A percentile compares a stretch with the other conserved stretches of the same genome.
These are phyloP conservation scores for Platynereis dumerilii DNA, from an alignment of 2,888 invertebrate genomes.

Conservation along the genomic window DNA sequence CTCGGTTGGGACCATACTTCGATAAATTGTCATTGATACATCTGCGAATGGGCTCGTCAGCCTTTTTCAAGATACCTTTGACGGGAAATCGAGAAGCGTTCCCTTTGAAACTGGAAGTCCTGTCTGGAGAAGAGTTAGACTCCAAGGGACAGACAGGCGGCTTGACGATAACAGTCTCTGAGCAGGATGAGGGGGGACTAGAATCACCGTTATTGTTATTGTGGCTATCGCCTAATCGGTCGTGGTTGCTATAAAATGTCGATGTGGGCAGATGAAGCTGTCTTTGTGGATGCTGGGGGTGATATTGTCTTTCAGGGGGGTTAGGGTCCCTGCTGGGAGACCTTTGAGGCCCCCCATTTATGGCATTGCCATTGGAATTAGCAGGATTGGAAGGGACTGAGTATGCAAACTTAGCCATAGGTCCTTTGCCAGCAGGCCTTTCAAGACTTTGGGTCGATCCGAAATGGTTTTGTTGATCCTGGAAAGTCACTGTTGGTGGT, in stretches of 20 bases:
- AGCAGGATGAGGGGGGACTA: constrained; percentile 2
- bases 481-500: constrained; percentile 1
- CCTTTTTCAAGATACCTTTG: constrained; percentile 7
- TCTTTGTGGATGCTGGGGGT: too few relatives aligned
- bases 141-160: too few relatives aligned
- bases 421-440: not conserved
- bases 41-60: constrained; percentile 4
- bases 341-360: not conserved
- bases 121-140: too few relatives aligned
- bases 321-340: not conserved
- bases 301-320: too few relatives aligned
- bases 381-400: too few relatives aligned
- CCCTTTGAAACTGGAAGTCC: too few relatives aligned
- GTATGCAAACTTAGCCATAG: constrained; percentile 1
- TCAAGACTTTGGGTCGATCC: not conserved
- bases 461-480: not conserved
- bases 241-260: constrained; percentile 4
- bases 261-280: too few relatives aligned
- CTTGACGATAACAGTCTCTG: too few relatives aligned
- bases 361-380: constrained; percentile 1
- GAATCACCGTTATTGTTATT: not conserved
- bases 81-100: not conserved
- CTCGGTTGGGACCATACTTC: not conserved
- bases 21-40: constrained; percentile 8
- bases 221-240: not conserved